These are phyloP conservation scores for Hesperophylax magnus DNA, from an alignment of 1,140 invertebrate genomes.

Conservation along the genomic window DNA sequence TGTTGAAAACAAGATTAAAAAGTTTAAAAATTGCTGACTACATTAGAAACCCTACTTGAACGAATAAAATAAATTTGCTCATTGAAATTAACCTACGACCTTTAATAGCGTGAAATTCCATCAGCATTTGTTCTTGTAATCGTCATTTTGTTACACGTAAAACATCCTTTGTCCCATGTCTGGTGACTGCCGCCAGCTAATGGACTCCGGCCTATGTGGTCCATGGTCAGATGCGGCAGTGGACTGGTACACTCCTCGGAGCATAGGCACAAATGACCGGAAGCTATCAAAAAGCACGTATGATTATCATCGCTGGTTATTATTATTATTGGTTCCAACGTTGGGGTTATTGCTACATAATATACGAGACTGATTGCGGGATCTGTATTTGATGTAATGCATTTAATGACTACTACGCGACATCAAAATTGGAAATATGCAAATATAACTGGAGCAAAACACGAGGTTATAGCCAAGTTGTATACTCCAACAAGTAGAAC, in stretches of 20 bases:
- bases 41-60: too few relatives aligned
- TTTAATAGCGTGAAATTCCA: slow-evolving; percentile 26
- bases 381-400: neutral
- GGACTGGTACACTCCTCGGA: slow-evolving; percentile 41
- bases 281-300: slow-evolving; percentile 35
- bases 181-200: slow-evolving; percentile 19
- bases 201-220: slow-evolving; percentile 42
- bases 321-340: too few relatives aligned
- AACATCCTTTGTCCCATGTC: slow-evolving; percentile 1
- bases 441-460: too few relatives aligned
- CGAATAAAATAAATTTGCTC: too few relatives aligned
- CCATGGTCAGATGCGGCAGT: slow-evolving; percentile 32
- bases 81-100: neutral
- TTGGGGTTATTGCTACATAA: neutral
- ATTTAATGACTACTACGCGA: neutral
- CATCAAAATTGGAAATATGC: neutral
- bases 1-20: neutral
- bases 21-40: neutral
- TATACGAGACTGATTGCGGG: neutral
- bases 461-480: too few relatives aligned
- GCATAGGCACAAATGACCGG: slow-evolving; percentile 48
- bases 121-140: neutral
- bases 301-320: neutral
- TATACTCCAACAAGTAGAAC: too few relatives aligned
- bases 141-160: slow-evolving; percentile 15